Evolutionary conservation across 1,140 invertebrate genomes (phyloP), one percentile per base, ranked within the genome.

Genomic region (Trichonephila clavipes): DNA sequence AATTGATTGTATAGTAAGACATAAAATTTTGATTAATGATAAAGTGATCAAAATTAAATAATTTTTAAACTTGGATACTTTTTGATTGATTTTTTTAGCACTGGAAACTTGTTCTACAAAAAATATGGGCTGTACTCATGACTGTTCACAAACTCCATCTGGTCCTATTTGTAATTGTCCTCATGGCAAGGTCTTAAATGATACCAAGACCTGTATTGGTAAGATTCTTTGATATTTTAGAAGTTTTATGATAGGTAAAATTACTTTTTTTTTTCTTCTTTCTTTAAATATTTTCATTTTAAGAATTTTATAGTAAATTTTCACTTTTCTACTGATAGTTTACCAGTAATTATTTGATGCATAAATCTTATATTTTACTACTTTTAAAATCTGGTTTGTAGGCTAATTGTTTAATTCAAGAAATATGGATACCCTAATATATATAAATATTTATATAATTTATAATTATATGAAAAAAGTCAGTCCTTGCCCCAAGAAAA

Each of bases 111-210:
- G 89, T 21, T 89, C 88, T 19, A 59, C 94, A 2, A 90, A 92
- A 89, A 92, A 59, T 72, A 85, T 82, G 88, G 97, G 98, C 0
- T 99, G 99, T 95, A 97, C 97, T 19, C 97, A 98, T 95, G 97
- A 96, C 3, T 99, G 99, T 96, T 97, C 98, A 83, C 97, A 98
- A 96, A 99, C 99, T 0, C 99, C 99, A 0, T 95, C 96, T n/a
- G 97, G 99, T 0, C 98, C 98, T 0, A 95, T 98, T 34, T 99
- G 99, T 95, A 96, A 97, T 0, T 99, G 99, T 96, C 98, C 98
- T 0, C 95, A 96, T 0, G 99, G 99, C 2, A 96, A 96, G 95
- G 94, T 95, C 92, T 94, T 96, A 44, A 95, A 95, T 94, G 97
- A 96, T 94, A 95, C 96, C 1, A 96, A 95, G 90, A 95, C 95